Percentiles rank a stretch among this genome's conserved stretches.
These are phyloP conservation scores for Hecatera dysodea DNA, from an alignment of 2,888 invertebrate genomes.

Conservation along the genomic window DNA sequence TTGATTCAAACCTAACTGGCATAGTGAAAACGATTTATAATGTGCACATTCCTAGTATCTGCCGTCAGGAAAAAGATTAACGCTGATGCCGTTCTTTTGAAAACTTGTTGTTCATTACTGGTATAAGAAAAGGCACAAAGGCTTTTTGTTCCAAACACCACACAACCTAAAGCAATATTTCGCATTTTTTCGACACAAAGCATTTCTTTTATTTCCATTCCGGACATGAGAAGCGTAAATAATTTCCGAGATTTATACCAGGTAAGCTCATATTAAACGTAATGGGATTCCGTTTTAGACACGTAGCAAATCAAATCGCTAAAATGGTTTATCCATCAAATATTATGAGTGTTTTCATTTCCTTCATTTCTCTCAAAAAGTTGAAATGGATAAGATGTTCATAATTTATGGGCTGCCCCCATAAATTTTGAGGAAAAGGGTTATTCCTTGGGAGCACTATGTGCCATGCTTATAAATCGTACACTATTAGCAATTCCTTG, in stretches of 20 bases:
- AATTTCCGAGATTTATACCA: slow-evolving; percentile 40
- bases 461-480: not conserved
- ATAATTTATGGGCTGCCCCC: not conserved
- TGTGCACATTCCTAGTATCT: not conserved
- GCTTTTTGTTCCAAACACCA: not conserved
- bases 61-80: not conserved
- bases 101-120: not conserved
- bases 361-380: not conserved
- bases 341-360: slow-evolving; percentile 12
- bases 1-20: not conserved
- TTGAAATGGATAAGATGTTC: not conserved
- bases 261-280: slow-evolving; percentile 13
- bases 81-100: not conserved
- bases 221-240: slow-evolving; percentile 35
- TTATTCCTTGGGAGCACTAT: not conserved
- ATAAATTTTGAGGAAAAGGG: not conserved
- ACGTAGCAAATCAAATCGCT: slow-evolving; percentile 29
- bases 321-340: slow-evolving; percentile 18
- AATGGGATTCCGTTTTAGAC: slow-evolving; percentile 25
- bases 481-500: not conserved
- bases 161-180: slow-evolving; percentile 1
- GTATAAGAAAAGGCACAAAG: not conserved
- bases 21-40: not conserved
- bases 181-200: slow-evolving; percentile 4
- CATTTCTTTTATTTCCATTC: slow-evolving; percentile 35